Percentiles rank a stretch among this genome's conserved stretches.
phyloP scores from a whole-genome alignment of 2,113 vertebrate species.

The Trichechus manatus region DNA sequence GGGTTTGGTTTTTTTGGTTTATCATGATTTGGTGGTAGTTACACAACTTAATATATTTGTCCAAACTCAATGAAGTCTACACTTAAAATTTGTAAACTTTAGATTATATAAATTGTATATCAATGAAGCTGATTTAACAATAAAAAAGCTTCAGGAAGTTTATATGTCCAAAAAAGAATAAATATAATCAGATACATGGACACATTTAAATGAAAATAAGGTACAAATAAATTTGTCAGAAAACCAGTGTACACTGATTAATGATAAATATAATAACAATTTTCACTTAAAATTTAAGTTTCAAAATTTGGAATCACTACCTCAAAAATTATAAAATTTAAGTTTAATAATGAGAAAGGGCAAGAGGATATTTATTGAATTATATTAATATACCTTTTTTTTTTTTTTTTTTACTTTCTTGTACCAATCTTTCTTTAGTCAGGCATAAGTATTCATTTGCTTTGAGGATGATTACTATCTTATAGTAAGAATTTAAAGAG shows the following conservation, averaged over 20 bases:
- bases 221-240: background rate
- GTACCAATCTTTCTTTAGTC: background rate
- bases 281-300: conserved; percentile 8
- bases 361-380: background rate
- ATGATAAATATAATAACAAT: background rate
- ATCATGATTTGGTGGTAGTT: no score
- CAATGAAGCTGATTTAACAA: background rate
- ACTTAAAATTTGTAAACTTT: background rate
- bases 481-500: background rate
- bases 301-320: background rate
- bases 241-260: background rate
- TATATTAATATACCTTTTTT: background rate
- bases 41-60: background rate
- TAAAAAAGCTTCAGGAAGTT: background rate
- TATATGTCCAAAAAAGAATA: background rate
- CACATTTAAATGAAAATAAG: background rate
- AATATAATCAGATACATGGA: background rate
- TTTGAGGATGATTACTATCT: background rate
- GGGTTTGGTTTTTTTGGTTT: no score
- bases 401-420: background rate
- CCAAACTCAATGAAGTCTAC: background rate
- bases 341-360: background rate
- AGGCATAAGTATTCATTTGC: background rate
- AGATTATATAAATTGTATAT: background rate
- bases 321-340: no score